Conservation (phyloP, 64 coral and sea anemone species). For the Cladopsammia gracilis region DNA sequence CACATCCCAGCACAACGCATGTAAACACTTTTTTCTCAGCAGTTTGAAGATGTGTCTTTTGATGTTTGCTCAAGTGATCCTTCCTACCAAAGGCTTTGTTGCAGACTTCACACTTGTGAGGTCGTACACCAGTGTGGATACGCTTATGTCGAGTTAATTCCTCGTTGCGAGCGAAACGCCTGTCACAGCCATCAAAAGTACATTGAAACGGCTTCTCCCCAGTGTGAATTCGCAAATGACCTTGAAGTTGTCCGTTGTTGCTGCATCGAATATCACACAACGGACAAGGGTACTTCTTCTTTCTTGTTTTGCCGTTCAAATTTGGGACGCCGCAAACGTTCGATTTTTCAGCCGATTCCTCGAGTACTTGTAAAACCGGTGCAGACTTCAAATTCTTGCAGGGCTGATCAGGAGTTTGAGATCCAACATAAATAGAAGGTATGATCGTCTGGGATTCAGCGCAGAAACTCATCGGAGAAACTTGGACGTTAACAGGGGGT, state of each 20-base stretch:
- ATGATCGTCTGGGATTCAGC: conserved; percentile 23
- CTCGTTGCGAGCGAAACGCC: conserved; percentile 94
- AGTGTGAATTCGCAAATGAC: conserved; percentile 95
- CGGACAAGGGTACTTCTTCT: conserved; percentile 95
- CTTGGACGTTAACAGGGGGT: conserved; percentile 67
- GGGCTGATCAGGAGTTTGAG: conserved; percentile 1
- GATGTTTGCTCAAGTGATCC: conserved; percentile 95
- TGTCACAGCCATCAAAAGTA: conserved; percentile 81
- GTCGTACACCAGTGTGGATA: conserved; percentile 93
- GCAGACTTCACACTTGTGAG: conserved; percentile 94
- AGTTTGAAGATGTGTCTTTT: conserved; percentile 94
- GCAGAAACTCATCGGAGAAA: conserved; percentile 52
- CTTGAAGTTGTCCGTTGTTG: conserved; percentile 97
- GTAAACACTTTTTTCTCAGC: conserved; percentile 87
- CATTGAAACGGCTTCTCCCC: conserved; percentile 92
- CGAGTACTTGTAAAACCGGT: background rate
- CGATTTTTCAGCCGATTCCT: conserved; percentile 34
- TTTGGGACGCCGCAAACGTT: background rate
- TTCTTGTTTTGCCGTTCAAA: conserved; percentile 64
- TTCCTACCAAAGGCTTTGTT: conserved; percentile 97
- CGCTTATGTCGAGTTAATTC: conserved; percentile 94
- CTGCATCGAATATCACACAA: conserved; percentile 94
- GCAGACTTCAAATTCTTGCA: background rate
- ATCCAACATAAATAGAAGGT: background rate
- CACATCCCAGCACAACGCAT: conserved; percentile 80